Evolutionary conservation across 2,113 vertebrate species (phyloP), one percentile per base, ranked within the genome.

Genomic region (Calyptomena viridis): DNA sequence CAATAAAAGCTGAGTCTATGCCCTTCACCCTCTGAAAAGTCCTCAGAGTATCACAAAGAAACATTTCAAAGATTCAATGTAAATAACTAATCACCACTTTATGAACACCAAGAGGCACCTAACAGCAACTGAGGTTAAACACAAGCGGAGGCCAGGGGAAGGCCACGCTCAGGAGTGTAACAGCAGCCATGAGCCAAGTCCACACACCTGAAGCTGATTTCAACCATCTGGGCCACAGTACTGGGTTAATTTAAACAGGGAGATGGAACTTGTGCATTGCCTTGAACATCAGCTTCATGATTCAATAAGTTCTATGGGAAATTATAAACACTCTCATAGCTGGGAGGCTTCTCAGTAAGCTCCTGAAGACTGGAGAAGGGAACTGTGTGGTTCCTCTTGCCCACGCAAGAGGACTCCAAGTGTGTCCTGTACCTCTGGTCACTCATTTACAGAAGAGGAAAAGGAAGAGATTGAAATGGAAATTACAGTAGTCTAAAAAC

Each of bases 11-110:
- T 25, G 66, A 22, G 5, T 4, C 21, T 73, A 3, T 31, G 13
- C 49, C 22, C 46, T 16, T 3, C 11, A 30, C 44, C 28, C 60
- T 25, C 59, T 64, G 64, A 22, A 58, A 66, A 73, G 44, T 27
- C 78, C 47, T 49, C 89, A 74, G 84, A 91, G 86, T 93, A 30
- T 75, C 69, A 39, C 59, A 80, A 88, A 76, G 66, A 93, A 94
- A 35, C 79, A 52, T 35, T 82, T 53, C 6, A 82, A 58, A 87
- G 81, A 90, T 42, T 44, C 28, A 49, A 1, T 16, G 35, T 28
- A 24, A 69, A 76, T n/a, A 90, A 69, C 63, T 42, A 53, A 20
- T 64, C 90, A 66, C 19, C 53, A 19, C 60, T 39, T 47, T 60
- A 40, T 3, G 50, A 80, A 31, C 55, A 82, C 39, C 49, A 59